Evolutionary conservation across 1,140 invertebrate species (phyloP), one percentile per base, ranked within the genome.

Genomic region (Zaprionus taronus): DNA sequence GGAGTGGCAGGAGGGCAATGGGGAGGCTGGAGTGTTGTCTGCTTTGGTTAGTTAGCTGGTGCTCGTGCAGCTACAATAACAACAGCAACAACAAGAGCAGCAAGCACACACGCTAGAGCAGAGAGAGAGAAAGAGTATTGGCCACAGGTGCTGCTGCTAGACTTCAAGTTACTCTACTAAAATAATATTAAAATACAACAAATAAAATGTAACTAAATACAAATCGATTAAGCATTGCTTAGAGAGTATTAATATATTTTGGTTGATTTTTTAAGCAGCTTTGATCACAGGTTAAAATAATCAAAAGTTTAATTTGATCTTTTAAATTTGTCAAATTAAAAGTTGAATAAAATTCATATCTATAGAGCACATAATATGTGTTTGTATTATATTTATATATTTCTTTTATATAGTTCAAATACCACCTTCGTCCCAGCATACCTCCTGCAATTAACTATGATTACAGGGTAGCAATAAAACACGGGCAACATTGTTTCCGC

Each of bases 401-500:
- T 20, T 20, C 20, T 20, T 20, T 20, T 20, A 20, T 20, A 20
- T 20, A 20, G 4, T 34, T 11, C 3, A 3, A 9, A 31, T 31
- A 2, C 28, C 7, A 31, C 9, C 7, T 11, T 15, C 14, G 4
- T 1, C 1, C 4, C 26, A n/a, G 28, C 15, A 26, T 20, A 66
- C 47, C 61, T 49, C 12, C 0, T 5, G 9, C 2, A 41, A 11
- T 9, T 17, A 31, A 2, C 47, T 53, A 15, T 55, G 5, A 17
- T 9, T 34, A 36, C 44, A 17, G 56, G 57, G 60, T 64, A 55
- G 63, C 22, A 22, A 36, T 49, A 68, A 74, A 78, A 76, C 66
- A 89, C 51, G 68, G 66, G 68, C 78, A 77, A 89, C 85, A 84
- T 73, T 90, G 78, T 79, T 84, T 84, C 85, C 81, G 79, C 53